phyloP scores from a whole-genome alignment of 2,113 vertebrate species.

The Austrofundulus limnaeus region DNA sequence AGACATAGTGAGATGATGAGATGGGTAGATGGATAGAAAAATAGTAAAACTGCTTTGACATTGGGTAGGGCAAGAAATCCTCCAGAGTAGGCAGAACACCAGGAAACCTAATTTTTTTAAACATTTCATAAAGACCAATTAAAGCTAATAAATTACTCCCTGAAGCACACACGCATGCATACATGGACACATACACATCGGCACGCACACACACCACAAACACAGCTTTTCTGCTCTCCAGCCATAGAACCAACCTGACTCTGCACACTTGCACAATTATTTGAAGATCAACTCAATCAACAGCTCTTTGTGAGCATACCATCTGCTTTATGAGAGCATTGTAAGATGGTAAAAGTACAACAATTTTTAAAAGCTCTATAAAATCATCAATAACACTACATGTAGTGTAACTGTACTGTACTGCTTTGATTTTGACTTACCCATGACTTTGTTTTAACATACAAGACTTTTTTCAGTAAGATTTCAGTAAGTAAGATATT shows the following conservation, averaged over 20 bases:
- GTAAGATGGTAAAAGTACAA: slow-evolving; percentile 39
- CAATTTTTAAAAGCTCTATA: slow-evolving; percentile 28
- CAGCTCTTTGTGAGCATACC: slow-evolving; percentile 36
- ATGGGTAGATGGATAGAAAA: slow-evolving; percentile 23
- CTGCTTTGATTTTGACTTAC: slow-evolving; percentile 1
- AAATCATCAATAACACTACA: slow-evolving; percentile 36
- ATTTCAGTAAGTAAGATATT: too few species aligned
- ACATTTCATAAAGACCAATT: slow-evolving; percentile 73
- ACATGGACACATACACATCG: slow-evolving; percentile 10
- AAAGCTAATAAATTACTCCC: slow-evolving; percentile 70
- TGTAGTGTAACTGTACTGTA: slow-evolving; percentile 9
- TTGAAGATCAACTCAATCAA: slow-evolving; percentile 25
- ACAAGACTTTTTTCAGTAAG: too few species aligned
- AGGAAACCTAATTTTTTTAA: slow-evolving; percentile 75
- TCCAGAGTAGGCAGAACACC: slow-evolving; percentile 50
- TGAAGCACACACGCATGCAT: slow-evolving; percentile 32
- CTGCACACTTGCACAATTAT: slow-evolving; percentile 17
- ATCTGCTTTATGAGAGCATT: slow-evolving; percentile 30
- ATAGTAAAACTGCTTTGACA: slow-evolving; percentile 35
- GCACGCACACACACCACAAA: slow-evolving; percentile 14
- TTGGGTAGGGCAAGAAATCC: slow-evolving; percentile 60
- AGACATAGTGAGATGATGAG: slow-evolving; percentile 9
- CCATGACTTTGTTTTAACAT: too few species aligned
- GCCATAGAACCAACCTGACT: slow-evolving; percentile 6
- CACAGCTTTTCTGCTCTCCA: slow-evolving; percentile 36